These are phyloP conservation scores for Tenodera sinensis DNA, from an alignment of 2,888 invertebrate genomes.

Conservation along the genomic window DNA sequence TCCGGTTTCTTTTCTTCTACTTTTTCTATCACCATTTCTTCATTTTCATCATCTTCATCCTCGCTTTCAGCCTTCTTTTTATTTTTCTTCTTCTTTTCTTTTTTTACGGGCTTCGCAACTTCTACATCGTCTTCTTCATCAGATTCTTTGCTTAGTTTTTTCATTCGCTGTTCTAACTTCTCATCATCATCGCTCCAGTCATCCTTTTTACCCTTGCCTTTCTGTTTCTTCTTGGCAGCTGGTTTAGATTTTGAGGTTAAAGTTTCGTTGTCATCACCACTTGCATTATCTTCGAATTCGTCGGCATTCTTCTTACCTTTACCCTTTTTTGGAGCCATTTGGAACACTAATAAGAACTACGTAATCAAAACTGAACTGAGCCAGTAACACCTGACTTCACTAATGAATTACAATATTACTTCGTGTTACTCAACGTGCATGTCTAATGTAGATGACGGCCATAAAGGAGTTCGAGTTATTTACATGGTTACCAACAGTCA, in stretches of 20 bases:
- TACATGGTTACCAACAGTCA: neutral
- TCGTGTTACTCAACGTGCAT: neutral
- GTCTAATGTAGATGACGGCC: neutral
- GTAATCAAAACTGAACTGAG: neutral
- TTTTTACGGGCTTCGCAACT: slow-evolving; percentile 37
- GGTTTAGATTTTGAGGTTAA: slow-evolving; percentile 23
- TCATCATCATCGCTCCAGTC: slow-evolving; percentile 42
- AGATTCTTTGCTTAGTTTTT: slow-evolving; percentile 32
- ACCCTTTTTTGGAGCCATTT: slow-evolving; percentile 36
- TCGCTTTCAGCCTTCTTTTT: slow-evolving; percentile 35
- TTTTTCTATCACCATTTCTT: slow-evolving; percentile 30
- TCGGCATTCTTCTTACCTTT: slow-evolving; percentile 36
- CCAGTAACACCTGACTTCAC: neutral
- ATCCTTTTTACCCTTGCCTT: slow-evolving; percentile 34
- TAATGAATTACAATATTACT: neutral
- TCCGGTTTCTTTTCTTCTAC: neutral
- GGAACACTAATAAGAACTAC: neutral
- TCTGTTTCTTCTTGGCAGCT: slow-evolving; percentile 30
- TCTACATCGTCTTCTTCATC: slow-evolving; percentile 34
- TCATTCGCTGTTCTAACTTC: slow-evolving; percentile 15
- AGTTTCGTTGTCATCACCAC: slow-evolving; percentile 28
- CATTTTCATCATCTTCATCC: slow-evolving; percentile 29
- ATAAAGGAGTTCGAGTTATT: neutral
- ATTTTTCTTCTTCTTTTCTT: slow-evolving; percentile 44
- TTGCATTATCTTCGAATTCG: slow-evolving; percentile 27